Evolutionary conservation across 2,888 invertebrate species (phyloP).

Genomic region (Eledona agricola): DNA sequence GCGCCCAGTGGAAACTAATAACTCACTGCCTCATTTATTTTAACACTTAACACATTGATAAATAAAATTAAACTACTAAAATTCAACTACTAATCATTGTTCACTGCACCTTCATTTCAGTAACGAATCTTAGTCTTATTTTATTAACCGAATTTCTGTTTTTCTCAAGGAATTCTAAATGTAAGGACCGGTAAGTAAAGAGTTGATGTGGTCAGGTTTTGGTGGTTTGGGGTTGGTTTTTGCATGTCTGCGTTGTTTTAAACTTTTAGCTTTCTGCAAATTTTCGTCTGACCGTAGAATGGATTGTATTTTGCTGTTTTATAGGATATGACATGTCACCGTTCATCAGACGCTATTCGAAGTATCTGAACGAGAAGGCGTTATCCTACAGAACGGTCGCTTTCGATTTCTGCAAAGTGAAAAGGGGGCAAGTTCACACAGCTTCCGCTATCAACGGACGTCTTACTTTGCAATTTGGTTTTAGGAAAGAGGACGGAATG

Average conservation of each 20-base stretch:
- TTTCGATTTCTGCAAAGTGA: constrained; percentile 99
- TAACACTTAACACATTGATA: no score
- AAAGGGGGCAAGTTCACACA: constrained; percentile 74
- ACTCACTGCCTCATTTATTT: no score
- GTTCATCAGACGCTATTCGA: constrained; percentile 97
- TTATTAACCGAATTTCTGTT: constrained; percentile 35
- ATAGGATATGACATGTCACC: constrained; percentile 96
- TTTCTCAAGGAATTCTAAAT: constrained; percentile 62
- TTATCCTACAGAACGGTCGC: constrained; percentile 98
- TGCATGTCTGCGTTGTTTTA: constrained; percentile 1
- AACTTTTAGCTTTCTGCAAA: constrained; percentile 8
- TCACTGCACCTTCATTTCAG: no score
- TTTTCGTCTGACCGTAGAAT: constrained; percentile 1
- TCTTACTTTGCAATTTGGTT: constrained; percentile 26
- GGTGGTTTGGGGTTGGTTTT: constrained; percentile 11
- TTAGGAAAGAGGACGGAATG: constrained; percentile 92
- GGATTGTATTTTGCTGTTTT: constrained; percentile 7
- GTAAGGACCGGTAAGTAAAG: constrained; percentile 71
- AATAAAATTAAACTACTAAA: no score
- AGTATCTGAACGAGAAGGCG: constrained; percentile 99
- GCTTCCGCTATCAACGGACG: background rate
- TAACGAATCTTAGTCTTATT: no score
- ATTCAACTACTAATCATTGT: no score
- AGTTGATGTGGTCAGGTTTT: constrained; percentile 20
- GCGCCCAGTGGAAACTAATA: constrained; percentile 4